Evolutionary conservation across 2,888 invertebrate genomes (phyloP).

Genomic region (Poecilus cupreus): DNA sequence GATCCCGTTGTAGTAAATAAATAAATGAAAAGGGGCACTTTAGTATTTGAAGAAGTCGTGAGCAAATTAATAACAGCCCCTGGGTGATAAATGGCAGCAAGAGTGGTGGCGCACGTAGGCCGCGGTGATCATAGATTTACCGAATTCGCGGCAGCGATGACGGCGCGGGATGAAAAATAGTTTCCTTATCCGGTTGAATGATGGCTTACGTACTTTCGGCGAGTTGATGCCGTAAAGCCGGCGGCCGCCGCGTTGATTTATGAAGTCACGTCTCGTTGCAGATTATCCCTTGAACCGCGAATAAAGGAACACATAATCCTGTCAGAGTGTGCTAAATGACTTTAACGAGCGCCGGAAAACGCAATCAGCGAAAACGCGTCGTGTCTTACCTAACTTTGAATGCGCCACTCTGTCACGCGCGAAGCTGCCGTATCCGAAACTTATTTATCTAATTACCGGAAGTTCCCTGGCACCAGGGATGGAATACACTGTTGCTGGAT

Average conservation of each 20-base stretch:
- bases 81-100: not conserved
- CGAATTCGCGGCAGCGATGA: slow-evolving; percentile 37
- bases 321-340: slow-evolving; percentile 57
- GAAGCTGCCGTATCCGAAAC: slow-evolving; percentile 14
- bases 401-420: slow-evolving; percentile 1
- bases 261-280: slow-evolving; percentile 67
- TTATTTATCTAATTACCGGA: slow-evolving; percentile 31
- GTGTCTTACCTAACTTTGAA: slow-evolving; percentile 33
- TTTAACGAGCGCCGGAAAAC: slow-evolving; percentile 58
- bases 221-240: slow-evolving; percentile 56
- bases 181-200: slow-evolving; percentile 67
- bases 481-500: not conserved
- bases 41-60: too few species aligned
- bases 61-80: not conserved
- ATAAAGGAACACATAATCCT: slow-evolving; percentile 66
- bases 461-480: not conserved
- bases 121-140: slow-evolving; percentile 47
- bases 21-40: too few species aligned
- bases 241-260: slow-evolving; percentile 65
- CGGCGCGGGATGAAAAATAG: slow-evolving; percentile 65
- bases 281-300: slow-evolving; percentile 67
- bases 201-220: slow-evolving; percentile 67
- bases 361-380: slow-evolving; percentile 45
- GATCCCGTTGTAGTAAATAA: too few species aligned
- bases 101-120: not conserved